Base-by-base conservation (phyloP, 2,113 vertebrate species). In the Passer montanus region DNA sequence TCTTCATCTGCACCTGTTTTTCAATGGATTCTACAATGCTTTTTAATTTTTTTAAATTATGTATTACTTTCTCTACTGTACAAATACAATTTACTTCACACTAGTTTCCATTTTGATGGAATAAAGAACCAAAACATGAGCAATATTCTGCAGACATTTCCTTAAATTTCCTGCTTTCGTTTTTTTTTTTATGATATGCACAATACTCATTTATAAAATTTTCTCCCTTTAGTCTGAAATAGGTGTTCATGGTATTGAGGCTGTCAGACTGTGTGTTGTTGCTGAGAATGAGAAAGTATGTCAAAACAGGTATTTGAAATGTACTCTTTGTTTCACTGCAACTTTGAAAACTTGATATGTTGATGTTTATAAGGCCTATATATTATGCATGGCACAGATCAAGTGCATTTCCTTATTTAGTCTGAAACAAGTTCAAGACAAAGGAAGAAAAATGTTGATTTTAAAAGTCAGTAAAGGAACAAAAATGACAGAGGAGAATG, bases 371-470 rank as follows among this genome's bases (percentile, higher is more conserved):
- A 59, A 91, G 44, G 31, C 10, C 24, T 69, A 28, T 62, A 90
- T 88, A 66, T 88, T 80, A 95, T 83, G 58, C 37, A 69, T 60
- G 35, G n/a, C 82, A 58, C 37, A 76, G 37, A 90, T 90, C 17
- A 89, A 88, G 33, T 59, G 10, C 59, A 37, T 68, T 91, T 68
- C 62, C 39, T 84, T 91, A 87, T 93, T 87, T 94, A 90, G 62
- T 49, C 44, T 79, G 27, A 28, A 91, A 67, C n/a, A 85, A 80
- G 28, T 83, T 94, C 78, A 79, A 94, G 70, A 91, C 49, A 94
- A 91, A 89, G 52, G 59, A 85, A 86, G 73, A 28, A 85, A 93
- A 87, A 62, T 69, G 55, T 90, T 94, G 74, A 87, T 87, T 93
- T 93, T 50, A 74, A 84, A 91, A 89, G 55, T 79, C 84, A 63